Conservation (phyloP, 2,113 vertebrate genomes). For the Fregata magnificens region DNA sequence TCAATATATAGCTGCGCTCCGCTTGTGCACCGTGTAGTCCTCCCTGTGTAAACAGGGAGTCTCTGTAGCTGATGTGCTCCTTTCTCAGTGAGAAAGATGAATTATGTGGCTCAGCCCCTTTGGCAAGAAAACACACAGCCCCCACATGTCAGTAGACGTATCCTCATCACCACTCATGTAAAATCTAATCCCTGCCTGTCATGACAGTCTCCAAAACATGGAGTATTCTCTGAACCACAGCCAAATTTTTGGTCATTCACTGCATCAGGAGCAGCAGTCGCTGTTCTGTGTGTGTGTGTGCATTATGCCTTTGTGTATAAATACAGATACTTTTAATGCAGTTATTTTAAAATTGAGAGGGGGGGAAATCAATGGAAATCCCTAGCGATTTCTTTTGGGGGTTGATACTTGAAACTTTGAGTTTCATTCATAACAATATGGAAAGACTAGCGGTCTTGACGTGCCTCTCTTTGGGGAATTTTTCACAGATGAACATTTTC, state of each 20-base stretch:
- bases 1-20: neutral
- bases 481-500: neutral
- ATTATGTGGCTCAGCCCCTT: slow-evolving; percentile 18
- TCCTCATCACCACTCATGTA: slow-evolving; percentile 57
- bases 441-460: neutral
- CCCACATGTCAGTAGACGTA: slow-evolving; percentile 41
- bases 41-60: neutral
- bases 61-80: neutral
- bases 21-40: neutral
- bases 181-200: slow-evolving; percentile 55
- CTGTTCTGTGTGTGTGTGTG: neutral
- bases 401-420: neutral
- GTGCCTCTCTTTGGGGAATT: slow-evolving; percentile 6
- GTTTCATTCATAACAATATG: neutral
- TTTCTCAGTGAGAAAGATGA: neutral
- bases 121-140: slow-evolving; percentile 38
- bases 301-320: neutral
- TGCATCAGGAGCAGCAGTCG: neutral
- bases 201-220: slow-evolving; percentile 47
- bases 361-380: neutral
- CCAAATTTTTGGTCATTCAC: neutral
- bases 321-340: neutral
- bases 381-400: neutral
- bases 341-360: neutral
- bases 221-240: slow-evolving; percentile 27